These are phyloP conservation scores for Tetranychus piercei DNA, from an alignment of 2,888 invertebrate genomes.

Conservation along the genomic window DNA sequence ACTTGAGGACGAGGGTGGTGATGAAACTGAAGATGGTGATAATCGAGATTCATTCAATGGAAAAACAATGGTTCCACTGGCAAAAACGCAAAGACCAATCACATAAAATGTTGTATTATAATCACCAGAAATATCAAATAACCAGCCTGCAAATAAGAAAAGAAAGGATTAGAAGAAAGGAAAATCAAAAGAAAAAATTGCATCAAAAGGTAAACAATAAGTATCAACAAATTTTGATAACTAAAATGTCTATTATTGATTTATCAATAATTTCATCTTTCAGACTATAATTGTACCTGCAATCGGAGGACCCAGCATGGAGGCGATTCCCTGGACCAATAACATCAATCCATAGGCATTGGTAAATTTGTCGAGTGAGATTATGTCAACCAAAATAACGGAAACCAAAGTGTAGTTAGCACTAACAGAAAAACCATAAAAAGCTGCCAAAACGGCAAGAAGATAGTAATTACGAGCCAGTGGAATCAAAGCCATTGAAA, in stretches of 20 bases:
- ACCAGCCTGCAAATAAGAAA: slow-evolving; percentile 46
- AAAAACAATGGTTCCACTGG: slow-evolving; percentile 49
- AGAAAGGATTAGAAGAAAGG: no score
- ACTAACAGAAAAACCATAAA: slow-evolving; percentile 71
- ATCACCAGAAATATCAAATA: slow-evolving; percentile 51
- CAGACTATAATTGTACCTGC: slow-evolving; percentile 45
- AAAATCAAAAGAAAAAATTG: no score
- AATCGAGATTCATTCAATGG: slow-evolving; percentile 17
- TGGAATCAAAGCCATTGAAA: slow-evolving; percentile 44
- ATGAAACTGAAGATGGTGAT: background rate
- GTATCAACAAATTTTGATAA: background rate
- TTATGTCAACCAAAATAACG: slow-evolving; percentile 69
- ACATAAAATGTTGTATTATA: slow-evolving; percentile 63
- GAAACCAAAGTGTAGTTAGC: slow-evolving; percentile 79
- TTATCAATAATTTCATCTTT: background rate
- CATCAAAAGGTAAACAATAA: slow-evolving; percentile 2
- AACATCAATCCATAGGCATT: slow-evolving; percentile 72
- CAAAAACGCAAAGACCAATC: slow-evolving; percentile 55
- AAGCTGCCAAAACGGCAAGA: slow-evolving; percentile 46
- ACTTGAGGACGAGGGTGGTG: background rate
- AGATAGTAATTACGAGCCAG: slow-evolving; percentile 40
- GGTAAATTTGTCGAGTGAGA: slow-evolving; percentile 72
- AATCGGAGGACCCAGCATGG: slow-evolving; percentile 69
- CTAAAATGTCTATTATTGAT: background rate
- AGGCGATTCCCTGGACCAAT: slow-evolving; percentile 71